Base-by-base conservation (phyloP, 2,888 invertebrate genomes). In the Malthinus flaveolus region DNA sequence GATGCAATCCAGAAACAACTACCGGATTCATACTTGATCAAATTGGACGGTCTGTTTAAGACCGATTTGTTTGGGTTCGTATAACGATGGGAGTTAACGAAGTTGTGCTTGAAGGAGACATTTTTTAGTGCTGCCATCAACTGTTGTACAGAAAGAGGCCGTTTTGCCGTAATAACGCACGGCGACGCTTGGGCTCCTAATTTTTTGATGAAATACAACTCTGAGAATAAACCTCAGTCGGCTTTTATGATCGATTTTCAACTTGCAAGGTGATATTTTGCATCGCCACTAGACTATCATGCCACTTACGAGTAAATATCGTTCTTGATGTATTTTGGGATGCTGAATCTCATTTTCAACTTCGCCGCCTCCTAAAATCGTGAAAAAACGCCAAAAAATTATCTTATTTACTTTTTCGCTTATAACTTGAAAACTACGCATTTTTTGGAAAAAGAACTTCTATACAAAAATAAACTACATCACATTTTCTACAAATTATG, bases 181-280 rank as follows among this genome's bases (percentile, higher is more conserved):
- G 90, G 90, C 0, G 90, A 91, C 71, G 84, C 85, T 35, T 90
- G 90, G 90, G 83, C 86, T 0, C 88, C 87, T n/a, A 90, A 91
- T 71, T 90, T 90, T 65, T 72, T 90, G 0, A 83, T 83, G 7
- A 82, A 82, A 39, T 79, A 79, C 51, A 47, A 56, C 6, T 66
- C 75, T 51, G 64, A 64, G 7, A 64, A 62, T 9, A 52, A 49
- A 46, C 79, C 81, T 65, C 77, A 75, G 4, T 80, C 81, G 56
- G 81, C 82, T 0, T 82, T 85, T 66, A 80, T 90, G 58, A 85
- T 90, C 33, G 90, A 90, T 69, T 90, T 88, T 66, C 90, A 90
- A 73, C 70, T 90, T 42, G 75, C 86, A 0, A 81, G 84, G 70
- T 76, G n/a, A n/a, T n/a, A n/a, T n/a, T n/a, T n/a, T 66, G n/a